Evolutionary conservation across 2,797 vertebrate species (phyloP).

Genomic region (Acanthiza pusilla): DNA sequence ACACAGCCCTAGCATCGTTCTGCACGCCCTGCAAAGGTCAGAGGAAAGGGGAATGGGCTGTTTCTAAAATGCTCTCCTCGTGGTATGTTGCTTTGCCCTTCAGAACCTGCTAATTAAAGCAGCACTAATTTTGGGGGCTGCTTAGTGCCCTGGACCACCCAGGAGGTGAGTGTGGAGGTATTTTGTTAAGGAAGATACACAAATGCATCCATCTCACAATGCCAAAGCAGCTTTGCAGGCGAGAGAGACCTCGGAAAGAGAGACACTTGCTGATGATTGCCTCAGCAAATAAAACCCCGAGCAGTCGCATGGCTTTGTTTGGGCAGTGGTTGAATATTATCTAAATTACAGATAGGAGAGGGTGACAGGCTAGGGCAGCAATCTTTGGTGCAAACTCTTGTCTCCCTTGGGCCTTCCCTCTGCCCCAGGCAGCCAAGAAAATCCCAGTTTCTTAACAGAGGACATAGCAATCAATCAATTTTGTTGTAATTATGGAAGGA

Average conservation of each 20-base stretch:
- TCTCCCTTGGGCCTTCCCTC: background rate
- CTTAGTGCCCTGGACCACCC: background rate
- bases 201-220: background rate
- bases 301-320: slow-evolving; percentile 7
- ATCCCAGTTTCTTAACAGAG: background rate
- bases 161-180: background rate
- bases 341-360: background rate
- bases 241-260: background rate
- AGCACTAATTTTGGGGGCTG: background rate
- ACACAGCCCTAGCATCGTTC: background rate
- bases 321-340: background rate
- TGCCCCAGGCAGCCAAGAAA: background rate
- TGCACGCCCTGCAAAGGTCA: background rate
- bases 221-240: background rate
- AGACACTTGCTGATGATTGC: background rate
- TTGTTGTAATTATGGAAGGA: background rate
- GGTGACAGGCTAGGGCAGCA: background rate
- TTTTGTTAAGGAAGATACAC: background rate
- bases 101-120: background rate
- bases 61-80: background rate
- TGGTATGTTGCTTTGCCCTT: background rate
- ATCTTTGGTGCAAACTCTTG: background rate
- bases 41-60: background rate
- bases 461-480: background rate
- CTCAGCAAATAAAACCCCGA: background rate